Percentiles rank a stretch among this genome's conserved stretches.
These are phyloP conservation scores for Astreopora myriophthalma DNA, from an alignment of 64 coral and sea anemone species.

Conservation along the genomic window DNA sequence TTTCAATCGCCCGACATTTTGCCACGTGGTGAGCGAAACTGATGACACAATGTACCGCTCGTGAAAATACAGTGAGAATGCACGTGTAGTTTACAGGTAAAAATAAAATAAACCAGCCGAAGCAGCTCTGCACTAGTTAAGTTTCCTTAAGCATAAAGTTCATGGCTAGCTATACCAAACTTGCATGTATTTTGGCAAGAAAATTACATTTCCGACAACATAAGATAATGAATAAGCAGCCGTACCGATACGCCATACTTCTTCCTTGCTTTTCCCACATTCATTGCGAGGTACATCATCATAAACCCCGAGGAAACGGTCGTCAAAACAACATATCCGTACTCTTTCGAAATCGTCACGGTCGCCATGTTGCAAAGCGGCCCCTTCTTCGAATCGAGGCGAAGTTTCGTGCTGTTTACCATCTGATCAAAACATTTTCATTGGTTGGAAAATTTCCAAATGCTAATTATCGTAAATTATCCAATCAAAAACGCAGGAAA, in stretches of 20 bases:
- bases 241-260: conserved; percentile 88
- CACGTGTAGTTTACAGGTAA: neutral
- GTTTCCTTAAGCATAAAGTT: too few species aligned
- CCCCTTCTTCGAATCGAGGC: neutral
- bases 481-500: conserved; percentile 48
- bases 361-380: conserved; percentile 70
- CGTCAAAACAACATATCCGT: conserved; percentile 93
- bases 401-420: neutral
- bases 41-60: neutral
- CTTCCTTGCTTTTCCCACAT: conserved; percentile 89
- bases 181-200: neutral
- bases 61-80: neutral
- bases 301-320: conserved; percentile 85
- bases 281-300: conserved; percentile 73
- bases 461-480: neutral
- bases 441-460: conserved; percentile 4
- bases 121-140: too few species aligned
- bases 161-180: too few species aligned
- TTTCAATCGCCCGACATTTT: neutral
- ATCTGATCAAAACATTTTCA: conserved; percentile 24
- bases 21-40: neutral
- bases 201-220: neutral
- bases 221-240: neutral
- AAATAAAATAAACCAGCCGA: too few species aligned
- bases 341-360: conserved; percentile 59